A percentile compares a stretch with the other conserved stretches of the same genome.
Evolutionary conservation across 2,113 vertebrate genomes (phyloP).

Genomic region (Danionella cerebrum): DNA sequence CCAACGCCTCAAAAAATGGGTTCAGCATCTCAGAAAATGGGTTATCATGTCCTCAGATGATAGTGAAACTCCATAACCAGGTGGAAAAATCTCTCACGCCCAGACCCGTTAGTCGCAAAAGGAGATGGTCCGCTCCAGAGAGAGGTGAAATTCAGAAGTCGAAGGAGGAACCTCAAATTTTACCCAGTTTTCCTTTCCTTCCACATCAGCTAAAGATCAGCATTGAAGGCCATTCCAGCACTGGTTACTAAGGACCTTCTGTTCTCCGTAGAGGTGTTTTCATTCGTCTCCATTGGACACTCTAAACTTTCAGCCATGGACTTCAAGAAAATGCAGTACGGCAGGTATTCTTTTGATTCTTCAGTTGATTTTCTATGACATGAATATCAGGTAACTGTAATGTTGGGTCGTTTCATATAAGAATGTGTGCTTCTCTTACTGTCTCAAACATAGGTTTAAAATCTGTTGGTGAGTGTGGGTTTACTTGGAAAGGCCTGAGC

Average conservation of each 20-base stretch:
- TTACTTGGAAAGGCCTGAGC: background rate
- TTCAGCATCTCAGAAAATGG: conserved; percentile 71
- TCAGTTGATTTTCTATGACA: conserved; percentile 13
- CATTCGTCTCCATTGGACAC: too few species aligned
- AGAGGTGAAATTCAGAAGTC: conserved; percentile 84
- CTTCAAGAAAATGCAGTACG: conserved; percentile 1
- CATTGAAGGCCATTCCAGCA: conserved; percentile 94
- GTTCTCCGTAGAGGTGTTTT: background rate
- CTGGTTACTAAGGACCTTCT: conserved; percentile 77
- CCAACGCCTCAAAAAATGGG: conserved; percentile 22
- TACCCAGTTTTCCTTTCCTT: conserved; percentile 93
- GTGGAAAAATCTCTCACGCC: conserved; percentile 69
- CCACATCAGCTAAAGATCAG: conserved; percentile 98
- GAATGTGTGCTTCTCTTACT: conserved; percentile 11
- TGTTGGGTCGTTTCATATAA: conserved; percentile 5
- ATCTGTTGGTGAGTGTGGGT: background rate
- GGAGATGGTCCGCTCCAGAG: conserved; percentile 98
- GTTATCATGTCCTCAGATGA: conserved; percentile 69
- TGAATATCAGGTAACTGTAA: conserved; percentile 27
- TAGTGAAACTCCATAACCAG: conserved; percentile 45
- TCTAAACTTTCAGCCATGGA: conserved; percentile 12
- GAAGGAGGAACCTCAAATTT: conserved; percentile 80
- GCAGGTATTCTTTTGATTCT: background rate
- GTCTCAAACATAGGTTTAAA: conserved; percentile 11
- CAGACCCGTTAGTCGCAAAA: conserved; percentile 76